phyloP scores from a whole-genome alignment of 2,888 invertebrate species.

The Hyles lineata region DNA sequence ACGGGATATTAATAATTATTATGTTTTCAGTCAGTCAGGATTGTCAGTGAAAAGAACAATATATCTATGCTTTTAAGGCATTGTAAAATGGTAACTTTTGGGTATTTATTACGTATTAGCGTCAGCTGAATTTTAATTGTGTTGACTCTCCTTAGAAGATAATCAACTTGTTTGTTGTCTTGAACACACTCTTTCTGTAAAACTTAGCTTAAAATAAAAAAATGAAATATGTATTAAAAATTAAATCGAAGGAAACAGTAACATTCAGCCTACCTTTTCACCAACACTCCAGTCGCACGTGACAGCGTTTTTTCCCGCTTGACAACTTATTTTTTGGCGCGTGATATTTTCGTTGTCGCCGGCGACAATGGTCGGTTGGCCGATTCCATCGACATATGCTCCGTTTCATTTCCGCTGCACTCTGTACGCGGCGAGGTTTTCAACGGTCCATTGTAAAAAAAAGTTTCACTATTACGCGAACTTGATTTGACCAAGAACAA shows the following conservation, averaged over 20 bases:
- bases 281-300: conserved; percentile 65
- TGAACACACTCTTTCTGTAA: background rate
- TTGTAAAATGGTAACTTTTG: no score
- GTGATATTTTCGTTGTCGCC: conserved; percentile 34
- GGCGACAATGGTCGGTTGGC: conserved; percentile 64
- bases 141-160: no score
- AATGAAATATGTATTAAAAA: background rate
- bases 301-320: conserved; percentile 62
- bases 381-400: conserved; percentile 75
- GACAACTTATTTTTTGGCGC: conserved; percentile 47
- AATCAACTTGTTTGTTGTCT: no score
- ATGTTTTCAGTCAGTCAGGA: no score
- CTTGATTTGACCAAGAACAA: conserved; percentile 75
- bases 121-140: no score
- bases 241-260: background rate
- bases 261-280: conserved; percentile 46
- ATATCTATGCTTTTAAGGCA: no score
- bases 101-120: no score
- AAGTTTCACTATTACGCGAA: conserved; percentile 81
- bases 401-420: conserved; percentile 78
- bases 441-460: conserved; percentile 71
- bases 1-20: no score
- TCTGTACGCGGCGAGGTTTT: conserved; percentile 70
- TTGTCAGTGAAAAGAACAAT: no score
- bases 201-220: background rate